phyloP scores from a whole-genome alignment of 2,113 vertebrate species.

The Leptosomus discolor region DNA sequence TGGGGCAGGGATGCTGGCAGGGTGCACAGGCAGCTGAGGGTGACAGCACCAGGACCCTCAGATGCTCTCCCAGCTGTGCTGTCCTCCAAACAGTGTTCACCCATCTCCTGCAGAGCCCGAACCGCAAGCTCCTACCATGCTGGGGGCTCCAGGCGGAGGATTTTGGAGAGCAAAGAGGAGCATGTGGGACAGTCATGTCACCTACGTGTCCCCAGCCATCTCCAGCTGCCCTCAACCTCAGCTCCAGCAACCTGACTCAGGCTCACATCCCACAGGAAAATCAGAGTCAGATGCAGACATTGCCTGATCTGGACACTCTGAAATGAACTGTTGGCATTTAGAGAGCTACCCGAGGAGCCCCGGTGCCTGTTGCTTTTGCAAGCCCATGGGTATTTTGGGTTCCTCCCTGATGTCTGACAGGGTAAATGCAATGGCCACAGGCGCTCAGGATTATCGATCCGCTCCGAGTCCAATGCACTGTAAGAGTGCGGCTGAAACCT shows the following conservation, averaged over 20 bases:
- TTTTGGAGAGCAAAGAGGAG: neutral
- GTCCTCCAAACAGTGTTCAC: accelerated
- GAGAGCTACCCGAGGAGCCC: neutral
- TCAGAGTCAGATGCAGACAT: neutral
- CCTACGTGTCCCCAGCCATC: neutral
- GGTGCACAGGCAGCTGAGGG: neutral
- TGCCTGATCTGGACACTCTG: neutral
- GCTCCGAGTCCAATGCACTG: neutral
- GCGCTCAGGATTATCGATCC: neutral
- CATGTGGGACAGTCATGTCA: accelerated
- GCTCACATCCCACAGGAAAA: neutral
- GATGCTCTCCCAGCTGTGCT: neutral
- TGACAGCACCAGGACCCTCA: neutral
- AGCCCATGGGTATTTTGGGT: accelerated
- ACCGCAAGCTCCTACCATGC: accelerated
- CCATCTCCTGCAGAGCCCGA: neutral
- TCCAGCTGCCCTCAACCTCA: neutral
- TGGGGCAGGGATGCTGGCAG: neutral
- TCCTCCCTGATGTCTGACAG: neutral
- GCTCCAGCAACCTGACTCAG: accelerated
- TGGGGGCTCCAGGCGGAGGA: neutral
- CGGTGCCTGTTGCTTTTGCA: neutral
- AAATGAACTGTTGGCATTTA: neutral
- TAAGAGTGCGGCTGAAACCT: neutral
- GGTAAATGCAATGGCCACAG: neutral